Conservation (phyloP, 2,888 invertebrate species). For the Diachrysia chrysitis region DNA sequence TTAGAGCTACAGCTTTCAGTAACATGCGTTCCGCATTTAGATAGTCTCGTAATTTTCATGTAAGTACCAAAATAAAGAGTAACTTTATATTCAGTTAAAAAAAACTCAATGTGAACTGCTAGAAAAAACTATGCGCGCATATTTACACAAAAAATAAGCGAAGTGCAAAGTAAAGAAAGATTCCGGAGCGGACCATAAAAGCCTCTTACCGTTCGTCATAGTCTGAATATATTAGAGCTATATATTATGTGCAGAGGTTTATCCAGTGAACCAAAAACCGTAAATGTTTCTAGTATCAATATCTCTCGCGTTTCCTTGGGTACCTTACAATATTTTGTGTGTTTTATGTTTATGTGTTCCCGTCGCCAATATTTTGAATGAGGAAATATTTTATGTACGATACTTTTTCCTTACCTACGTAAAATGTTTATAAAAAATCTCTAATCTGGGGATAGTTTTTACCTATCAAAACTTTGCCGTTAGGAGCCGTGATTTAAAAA, state of each 20-base stretch:
- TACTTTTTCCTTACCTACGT: conserved; percentile 36
- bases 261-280: conserved; percentile 57
- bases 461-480: neutral
- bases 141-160: conserved; percentile 34
- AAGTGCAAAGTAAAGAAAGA: conserved; percentile 58
- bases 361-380: conserved; percentile 50
- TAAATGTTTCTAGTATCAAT: conserved; percentile 60
- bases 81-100: neutral
- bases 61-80: neutral
- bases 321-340: conserved; percentile 57
- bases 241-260: conserved; percentile 54
- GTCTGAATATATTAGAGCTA: conserved; percentile 70
- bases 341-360: conserved; percentile 50
- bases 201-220: conserved; percentile 69
- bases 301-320: conserved; percentile 51
- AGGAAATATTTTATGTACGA: conserved; percentile 39
- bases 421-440: conserved; percentile 46
- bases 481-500: neutral
- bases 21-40: conserved; percentile 3
- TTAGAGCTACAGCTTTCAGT: neutral
- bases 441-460: conserved; percentile 16
- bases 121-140: conserved; percentile 22
- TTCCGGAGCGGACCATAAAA: conserved; percentile 60
- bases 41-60: neutral
- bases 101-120: neutral